A percentile compares a stretch with the other conserved stretches of the same genome.
Conservation (phyloP, 2,888 invertebrate genomes). For the Leptinotarsa peninsularis region DNA sequence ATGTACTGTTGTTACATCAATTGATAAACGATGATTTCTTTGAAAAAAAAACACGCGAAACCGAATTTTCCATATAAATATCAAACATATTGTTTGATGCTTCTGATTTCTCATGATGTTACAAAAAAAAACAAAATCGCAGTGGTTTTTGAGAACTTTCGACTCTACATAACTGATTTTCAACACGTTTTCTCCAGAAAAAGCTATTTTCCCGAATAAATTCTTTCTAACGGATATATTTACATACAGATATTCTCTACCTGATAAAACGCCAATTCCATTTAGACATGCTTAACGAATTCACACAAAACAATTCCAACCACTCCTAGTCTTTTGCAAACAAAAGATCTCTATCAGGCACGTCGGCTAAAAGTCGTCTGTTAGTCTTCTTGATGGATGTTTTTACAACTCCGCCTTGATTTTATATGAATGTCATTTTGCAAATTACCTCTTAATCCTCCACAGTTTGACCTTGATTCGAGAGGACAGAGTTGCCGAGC, state of each 20-base stretch:
- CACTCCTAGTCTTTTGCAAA: constrained; percentile 37
- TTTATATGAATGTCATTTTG: constrained; percentile 44
- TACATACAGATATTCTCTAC: not conserved
- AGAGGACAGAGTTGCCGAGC: constrained; percentile 24
- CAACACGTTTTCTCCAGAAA: too few relatives aligned
- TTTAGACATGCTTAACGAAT: constrained; percentile 23
- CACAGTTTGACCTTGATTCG: constrained; percentile 35
- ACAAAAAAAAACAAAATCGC: too few relatives aligned
- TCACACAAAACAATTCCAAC: constrained; percentile 17
- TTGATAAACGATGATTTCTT: too few relatives aligned
- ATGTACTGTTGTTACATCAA: too few relatives aligned
- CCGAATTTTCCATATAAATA: too few relatives aligned
- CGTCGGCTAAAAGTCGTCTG: constrained; percentile 32
- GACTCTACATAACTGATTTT: too few relatives aligned
- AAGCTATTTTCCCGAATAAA: too few relatives aligned
- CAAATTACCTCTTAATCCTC: constrained; percentile 37
- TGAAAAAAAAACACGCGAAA: too few relatives aligned
- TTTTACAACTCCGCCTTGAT: constrained; percentile 35
- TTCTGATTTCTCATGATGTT: too few relatives aligned
- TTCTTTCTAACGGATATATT: not conserved
- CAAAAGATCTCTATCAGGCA: constrained; percentile 40
- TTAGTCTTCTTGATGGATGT: constrained; percentile 38
- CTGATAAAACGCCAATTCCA: constrained; percentile 3
- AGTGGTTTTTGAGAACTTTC: too few relatives aligned
- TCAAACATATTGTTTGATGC: too few relatives aligned